These are phyloP conservation scores for Notolepis coatsorum DNA, from an alignment of 2,797 vertebrate genomes.

Conservation along the genomic window DNA sequence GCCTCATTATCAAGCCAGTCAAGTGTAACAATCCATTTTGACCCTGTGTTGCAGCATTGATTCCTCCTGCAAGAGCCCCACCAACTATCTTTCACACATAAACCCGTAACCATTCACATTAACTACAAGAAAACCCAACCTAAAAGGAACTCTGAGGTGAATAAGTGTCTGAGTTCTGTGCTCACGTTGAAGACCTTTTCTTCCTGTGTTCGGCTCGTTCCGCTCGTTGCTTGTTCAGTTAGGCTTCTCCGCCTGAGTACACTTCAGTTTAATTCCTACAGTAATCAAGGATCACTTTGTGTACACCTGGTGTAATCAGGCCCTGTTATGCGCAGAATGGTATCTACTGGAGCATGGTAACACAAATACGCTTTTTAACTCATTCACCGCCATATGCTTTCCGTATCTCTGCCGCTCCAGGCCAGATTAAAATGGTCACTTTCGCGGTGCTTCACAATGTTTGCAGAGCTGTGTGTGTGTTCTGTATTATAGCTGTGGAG, in stretches of 20 bases:
- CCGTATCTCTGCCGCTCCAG: no score
- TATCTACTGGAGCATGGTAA: slow-evolving; percentile 6
- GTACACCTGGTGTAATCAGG: slow-evolving; percentile 14
- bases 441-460: no score
- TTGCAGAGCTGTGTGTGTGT: no score
- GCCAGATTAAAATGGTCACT: no score
- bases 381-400: no score
- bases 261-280: background rate
- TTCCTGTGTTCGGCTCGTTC: background rate
- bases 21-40: slow-evolving; percentile 23
- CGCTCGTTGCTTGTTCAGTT: background rate
- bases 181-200: background rate
- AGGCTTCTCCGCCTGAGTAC: background rate
- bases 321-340: slow-evolving; percentile 6
- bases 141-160: background rate
- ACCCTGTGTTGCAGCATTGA: slow-evolving; percentile 12
- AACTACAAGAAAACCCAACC: slow-evolving; percentile 11
- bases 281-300: slow-evolving; percentile 6
- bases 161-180: background rate
- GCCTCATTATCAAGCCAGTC: background rate
- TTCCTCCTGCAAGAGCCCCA: slow-evolving; percentile 13
- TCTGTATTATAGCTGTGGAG: no score
- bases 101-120: slow-evolving; percentile 11
- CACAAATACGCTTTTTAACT: slow-evolving; percentile 14
- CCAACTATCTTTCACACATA: slow-evolving; percentile 9